Conservation (phyloP, 2,888 invertebrate genomes). For the Drosophila longiperda region DNA sequence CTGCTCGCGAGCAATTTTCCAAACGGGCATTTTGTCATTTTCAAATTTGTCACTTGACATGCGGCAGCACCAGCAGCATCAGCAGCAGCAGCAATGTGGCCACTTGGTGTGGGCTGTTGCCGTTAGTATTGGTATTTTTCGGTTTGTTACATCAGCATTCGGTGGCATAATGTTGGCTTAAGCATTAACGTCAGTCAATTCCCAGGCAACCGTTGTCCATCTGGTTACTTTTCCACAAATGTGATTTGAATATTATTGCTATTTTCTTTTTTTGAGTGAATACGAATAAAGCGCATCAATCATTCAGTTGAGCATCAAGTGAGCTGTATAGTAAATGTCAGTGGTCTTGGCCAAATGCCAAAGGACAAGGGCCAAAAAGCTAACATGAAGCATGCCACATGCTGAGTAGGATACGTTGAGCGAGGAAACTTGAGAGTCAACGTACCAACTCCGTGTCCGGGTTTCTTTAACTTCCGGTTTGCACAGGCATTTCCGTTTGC, state of each 20-base stretch:
- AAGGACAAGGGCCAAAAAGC: conserved; percentile 23
- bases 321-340: conserved; percentile 78
- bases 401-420: background rate
- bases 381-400: conserved; percentile 20
- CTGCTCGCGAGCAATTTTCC: conserved; percentile 34
- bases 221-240: conserved; percentile 62
- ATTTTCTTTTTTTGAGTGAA: conserved; percentile 42
- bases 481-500: conserved; percentile 64
- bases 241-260: conserved; percentile 80
- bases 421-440: conserved; percentile 3
- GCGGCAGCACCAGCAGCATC: conserved; percentile 52
- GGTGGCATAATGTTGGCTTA: conserved; percentile 75
- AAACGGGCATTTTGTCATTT: conserved; percentile 76
- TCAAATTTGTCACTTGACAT: conserved; percentile 80
- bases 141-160: conserved; percentile 52
- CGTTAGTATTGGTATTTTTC: conserved; percentile 34
- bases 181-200: conserved; percentile 74
- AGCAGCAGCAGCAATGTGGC: conserved; percentile 39
- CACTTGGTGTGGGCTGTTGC: conserved; percentile 18
- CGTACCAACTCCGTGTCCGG: conserved; percentile 6
- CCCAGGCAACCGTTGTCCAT: conserved; percentile 15
- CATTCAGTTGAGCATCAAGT: conserved; percentile 77
- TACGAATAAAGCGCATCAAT: conserved; percentile 77
- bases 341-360: conserved; percentile 36
- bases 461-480: conserved; percentile 59